These are phyloP conservation scores for Petroica traversi DNA, from an alignment of 2,113 vertebrate species.

Conservation along the genomic window DNA sequence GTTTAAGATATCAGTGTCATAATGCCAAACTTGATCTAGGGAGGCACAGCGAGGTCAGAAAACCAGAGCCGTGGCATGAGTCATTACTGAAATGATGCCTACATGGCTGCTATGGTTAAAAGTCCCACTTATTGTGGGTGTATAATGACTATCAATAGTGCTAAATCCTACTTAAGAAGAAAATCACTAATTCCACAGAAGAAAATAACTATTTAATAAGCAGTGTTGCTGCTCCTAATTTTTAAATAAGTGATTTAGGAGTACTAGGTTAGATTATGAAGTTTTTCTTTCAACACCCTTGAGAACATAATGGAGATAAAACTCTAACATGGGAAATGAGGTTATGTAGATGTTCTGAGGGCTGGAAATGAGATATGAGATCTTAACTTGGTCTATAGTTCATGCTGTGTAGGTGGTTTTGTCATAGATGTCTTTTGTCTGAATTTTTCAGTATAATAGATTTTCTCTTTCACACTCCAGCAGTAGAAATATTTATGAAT, in stretches of 20 bases:
- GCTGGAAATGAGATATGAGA: background rate
- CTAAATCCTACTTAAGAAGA: background rate
- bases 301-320: background rate
- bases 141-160: background rate
- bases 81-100: constrained; percentile 28
- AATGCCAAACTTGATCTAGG: constrained; percentile 37
- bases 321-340: background rate
- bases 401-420: background rate
- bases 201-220: background rate
- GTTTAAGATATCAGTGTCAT: constrained; percentile 17
- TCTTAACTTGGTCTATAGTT: background rate
- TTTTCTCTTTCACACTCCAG: background rate
- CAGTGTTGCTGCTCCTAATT: background rate
- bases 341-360: background rate
- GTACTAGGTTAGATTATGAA: background rate
- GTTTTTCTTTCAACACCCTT: background rate
- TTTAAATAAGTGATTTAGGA: background rate
- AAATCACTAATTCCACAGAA: background rate
- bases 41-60: background rate
- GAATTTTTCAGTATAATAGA: background rate
- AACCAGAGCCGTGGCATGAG: background rate
- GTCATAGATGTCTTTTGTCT: background rate
- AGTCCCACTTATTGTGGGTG: background rate
- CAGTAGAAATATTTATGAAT: background rate
- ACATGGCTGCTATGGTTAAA: background rate